Base-by-base conservation (phyloP, 2,888 invertebrate genomes). In the Epirrhoe alternata region DNA sequence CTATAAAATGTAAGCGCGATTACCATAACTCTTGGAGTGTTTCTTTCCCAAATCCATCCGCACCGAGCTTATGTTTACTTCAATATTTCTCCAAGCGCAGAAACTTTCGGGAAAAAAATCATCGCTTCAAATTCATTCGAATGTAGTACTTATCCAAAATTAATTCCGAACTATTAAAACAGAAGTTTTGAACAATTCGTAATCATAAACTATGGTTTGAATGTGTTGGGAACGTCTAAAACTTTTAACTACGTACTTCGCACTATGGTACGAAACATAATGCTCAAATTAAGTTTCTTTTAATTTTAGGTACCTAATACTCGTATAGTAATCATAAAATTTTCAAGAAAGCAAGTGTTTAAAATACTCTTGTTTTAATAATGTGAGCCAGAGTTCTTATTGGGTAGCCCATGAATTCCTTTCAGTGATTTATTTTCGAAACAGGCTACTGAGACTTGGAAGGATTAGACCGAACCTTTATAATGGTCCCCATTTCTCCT, bases 401-500 rank as follows among this genome's bases (percentile, higher is more conserved):
- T 24, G 24, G 1, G 24, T 24, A 12, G 38, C 12, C 38, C 10
- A 42, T 42, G 38, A 12, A 42, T 42, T n/a, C 51, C 38, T 51
- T 16, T 63, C 68, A 74, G 74, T 75, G 83, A 84, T 83, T 78
- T 83, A 83, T 81, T 76, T 71, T 59, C 67, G 66, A 73, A 74
- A 76, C 73, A 73, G 73, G 75, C 73, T 64, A 64, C 61, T 67
- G 69, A 73, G 80, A 81, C 80, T 76, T 70, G 72, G 75, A 82
- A 74, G 74, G 74, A 82, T 83, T 74, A 76, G 66, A 64, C 63
- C 70, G 70, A 73, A 77, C 77, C 77, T 72, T 67, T 74, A 66
- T 80, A 83, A 84, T 76, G 78, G 75, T 67, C 59, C 61, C 75
- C 78, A 81, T 83, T 81, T 75, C 75, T 77, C 73, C 69, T 65